Base-by-base conservation (phyloP, 2,888 invertebrate species). In the Drosophila rubida region DNA sequence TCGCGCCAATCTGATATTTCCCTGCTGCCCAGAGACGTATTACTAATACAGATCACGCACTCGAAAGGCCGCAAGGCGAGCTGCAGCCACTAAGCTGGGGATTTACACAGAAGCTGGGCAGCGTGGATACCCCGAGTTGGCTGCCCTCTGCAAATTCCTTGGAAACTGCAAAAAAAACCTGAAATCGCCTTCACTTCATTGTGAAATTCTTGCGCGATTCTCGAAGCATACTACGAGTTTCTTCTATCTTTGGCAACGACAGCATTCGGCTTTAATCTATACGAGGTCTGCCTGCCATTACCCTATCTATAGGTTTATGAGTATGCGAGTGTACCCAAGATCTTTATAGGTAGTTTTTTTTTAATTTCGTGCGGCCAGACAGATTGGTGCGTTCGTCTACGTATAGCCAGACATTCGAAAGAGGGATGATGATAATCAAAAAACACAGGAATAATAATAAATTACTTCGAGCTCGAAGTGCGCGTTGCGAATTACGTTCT, bases 1-100 rank as follows among this genome's bases (percentile, higher is more conserved):
- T 45, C 39, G 14, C 53, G n/a, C 19, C 25, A 14, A 14, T n/a
- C 9, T 25, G 13, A 35, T 61, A 30, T 39, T 62, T 54, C 45
- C 64, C 57, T 13, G 35, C 7, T 9, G 5, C n/a, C 6, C 2
- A 8, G 8, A 6, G 22, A 0, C 25, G 50, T 51, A 67, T 73
- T 74, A 58, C 60, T 53, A 16, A 67, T 27, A 54, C 68, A 54
- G 41, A 58, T 50, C 71, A 72, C 72, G 75, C 75, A 75, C 75
- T 13, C 27, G 42, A 27, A 37, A 55, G 61, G 57, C 50, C 27
- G 42, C 23, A 37, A 55, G 61, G 57, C 50, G n/a, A 32, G 19
- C 1, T 53, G 23, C 32, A 19, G 32, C 11, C n/a, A 32, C 32
- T 32, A 32, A 22, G 5, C 3, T n/a, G 49, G 71, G 71, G 75